phyloP scores from a whole-genome alignment of 2,113 vertebrate species.

The Nansenia antarctica region DNA sequence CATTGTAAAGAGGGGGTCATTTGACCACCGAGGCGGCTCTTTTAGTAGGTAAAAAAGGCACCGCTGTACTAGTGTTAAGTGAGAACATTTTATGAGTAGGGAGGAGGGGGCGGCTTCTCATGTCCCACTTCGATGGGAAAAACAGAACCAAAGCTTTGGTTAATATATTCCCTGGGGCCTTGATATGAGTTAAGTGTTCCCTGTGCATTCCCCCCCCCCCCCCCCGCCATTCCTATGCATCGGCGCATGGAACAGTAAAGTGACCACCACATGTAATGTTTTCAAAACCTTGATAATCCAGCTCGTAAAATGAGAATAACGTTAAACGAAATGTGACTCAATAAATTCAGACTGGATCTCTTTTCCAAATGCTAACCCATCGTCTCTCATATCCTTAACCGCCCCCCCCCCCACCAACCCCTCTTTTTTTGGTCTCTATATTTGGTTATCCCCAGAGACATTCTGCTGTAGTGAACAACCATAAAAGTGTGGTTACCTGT shows the following conservation, averaged over 20 bases:
- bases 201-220: constrained; percentile 45
- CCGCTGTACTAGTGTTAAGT: no score
- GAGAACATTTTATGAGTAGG: no score
- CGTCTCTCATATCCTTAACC: not conserved
- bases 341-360: constrained; percentile 13
- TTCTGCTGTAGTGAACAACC: constrained; percentile 3
- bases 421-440: not conserved
- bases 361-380: constrained; percentile 4
- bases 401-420: no score
- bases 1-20: no score
- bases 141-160: constrained; percentile 52
- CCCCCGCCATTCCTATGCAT: constrained; percentile 12
- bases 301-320: constrained; percentile 27
- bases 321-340: constrained; percentile 18
- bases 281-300: constrained; percentile 54
- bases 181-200: constrained; percentile 61
- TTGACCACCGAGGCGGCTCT: no score
- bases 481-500: constrained; percentile 8
- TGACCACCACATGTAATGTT: constrained; percentile 45
- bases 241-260: constrained; percentile 37
- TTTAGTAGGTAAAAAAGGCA: no score
- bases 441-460: not conserved
- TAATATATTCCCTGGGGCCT: constrained; percentile 62
- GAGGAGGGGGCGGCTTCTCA: constrained; percentile 55
- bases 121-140: constrained; percentile 48